A percentile compares a stretch with the other conserved stretches of the same genome.
Conservation (phyloP, 2,888 invertebrate species). For the Xestoiulus laeticollis region DNA sequence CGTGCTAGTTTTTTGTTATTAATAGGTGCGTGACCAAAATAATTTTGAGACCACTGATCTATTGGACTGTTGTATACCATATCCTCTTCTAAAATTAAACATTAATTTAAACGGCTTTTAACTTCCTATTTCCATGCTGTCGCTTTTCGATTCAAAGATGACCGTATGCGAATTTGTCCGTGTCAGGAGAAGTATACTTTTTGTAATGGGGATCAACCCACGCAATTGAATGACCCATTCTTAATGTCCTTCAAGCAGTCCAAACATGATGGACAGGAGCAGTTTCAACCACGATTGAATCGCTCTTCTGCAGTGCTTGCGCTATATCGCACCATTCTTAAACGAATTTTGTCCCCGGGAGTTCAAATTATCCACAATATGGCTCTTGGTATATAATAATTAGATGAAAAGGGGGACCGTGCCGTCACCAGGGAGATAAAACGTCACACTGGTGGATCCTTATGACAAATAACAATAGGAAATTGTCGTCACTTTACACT, state of each 20-base stretch:
- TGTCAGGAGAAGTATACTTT: not conserved
- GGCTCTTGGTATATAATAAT: not conserved
- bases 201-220: not conserved
- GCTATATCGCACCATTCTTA: not conserved
- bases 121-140: not conserved
- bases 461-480: conserved; percentile 20
- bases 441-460: not conserved
- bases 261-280: not conserved
- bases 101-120: not conserved
- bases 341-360: not conserved
- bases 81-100: not conserved
- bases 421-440: conserved; percentile 26
- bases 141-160: not conserved
- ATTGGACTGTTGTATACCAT: too few species aligned
- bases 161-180: not conserved
- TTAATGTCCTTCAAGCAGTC: not conserved
- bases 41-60: not conserved
- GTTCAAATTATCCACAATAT: not conserved
- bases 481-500: conserved; percentile 20
- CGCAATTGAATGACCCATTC: not conserved
- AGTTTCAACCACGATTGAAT: not conserved
- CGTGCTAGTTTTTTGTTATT: too few species aligned
- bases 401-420: not conserved
- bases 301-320: not conserved
- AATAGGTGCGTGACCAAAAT: not conserved